Percentiles rank a stretch among this genome's conserved stretches.
Evolutionary conservation across 1,140 invertebrate genomes (phyloP).

Genomic region (Drosophila auraria): DNA sequence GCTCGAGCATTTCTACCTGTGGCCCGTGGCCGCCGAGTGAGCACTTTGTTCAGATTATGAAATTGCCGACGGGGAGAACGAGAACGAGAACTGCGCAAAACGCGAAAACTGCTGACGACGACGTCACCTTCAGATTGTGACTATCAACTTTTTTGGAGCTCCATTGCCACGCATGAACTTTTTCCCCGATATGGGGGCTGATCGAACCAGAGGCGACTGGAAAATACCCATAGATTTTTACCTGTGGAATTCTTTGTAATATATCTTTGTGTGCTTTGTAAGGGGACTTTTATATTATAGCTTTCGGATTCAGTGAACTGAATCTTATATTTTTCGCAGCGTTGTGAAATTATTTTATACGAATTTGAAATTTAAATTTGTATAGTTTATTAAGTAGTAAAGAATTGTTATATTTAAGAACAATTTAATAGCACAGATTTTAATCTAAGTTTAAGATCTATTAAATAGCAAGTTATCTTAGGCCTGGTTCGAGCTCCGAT

Average conservation of each 20-base stretch:
- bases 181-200: constrained; percentile 24
- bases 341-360: not conserved
- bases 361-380: not conserved
- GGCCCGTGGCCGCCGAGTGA: constrained; percentile 6
- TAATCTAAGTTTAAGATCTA: not conserved
- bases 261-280: not conserved
- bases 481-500: too few relatives aligned
- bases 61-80: constrained; percentile 33
- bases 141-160: constrained; percentile 40
- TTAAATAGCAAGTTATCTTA: too few relatives aligned
- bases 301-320: not conserved
- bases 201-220: constrained; percentile 21
- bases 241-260: not conserved
- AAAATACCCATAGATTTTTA: constrained; percentile 14
- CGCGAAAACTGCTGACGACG: constrained; percentile 52
- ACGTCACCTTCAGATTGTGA: constrained; percentile 57
- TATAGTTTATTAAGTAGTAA: too few relatives aligned
- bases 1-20: constrained; percentile 24
- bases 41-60: constrained; percentile 60
- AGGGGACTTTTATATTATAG: not conserved
- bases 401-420: too few relatives aligned
- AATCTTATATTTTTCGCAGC: not conserved
- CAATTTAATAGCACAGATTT: not conserved
- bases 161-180: constrained; percentile 56
- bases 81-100: constrained; percentile 61